Conservation (phyloP, 2,113 vertebrate genomes). For the Myanophis thanlyinensis region DNA sequence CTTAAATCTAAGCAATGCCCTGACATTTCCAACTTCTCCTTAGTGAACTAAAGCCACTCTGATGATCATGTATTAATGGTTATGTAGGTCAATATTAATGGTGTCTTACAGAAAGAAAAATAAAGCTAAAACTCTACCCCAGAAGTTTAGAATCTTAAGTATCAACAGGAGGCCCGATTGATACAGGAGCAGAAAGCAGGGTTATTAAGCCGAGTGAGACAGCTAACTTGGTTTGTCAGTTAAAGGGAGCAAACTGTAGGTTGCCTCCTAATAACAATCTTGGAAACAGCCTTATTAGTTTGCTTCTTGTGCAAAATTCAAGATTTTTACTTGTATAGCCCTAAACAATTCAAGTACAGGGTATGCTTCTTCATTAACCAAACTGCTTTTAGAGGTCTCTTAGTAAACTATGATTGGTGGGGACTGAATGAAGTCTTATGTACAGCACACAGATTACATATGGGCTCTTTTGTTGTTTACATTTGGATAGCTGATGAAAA, state of each 20-base stretch:
- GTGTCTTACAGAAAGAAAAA: neutral
- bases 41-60: neutral
- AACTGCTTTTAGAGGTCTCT: neutral
- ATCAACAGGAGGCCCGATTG: neutral
- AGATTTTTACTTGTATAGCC: neutral
- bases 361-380: neutral
- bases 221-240: neutral
- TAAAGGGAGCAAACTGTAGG: neutral
- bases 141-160: neutral
- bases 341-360: neutral
- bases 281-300: neutral
- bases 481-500: neutral
- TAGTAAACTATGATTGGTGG: neutral
- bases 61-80: neutral
- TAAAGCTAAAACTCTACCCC: neutral
- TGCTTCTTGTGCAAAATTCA: neutral
- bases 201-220: neutral
- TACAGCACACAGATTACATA: neutral
- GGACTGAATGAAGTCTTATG: neutral
- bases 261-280: neutral
- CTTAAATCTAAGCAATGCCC: neutral
- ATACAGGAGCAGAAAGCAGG: neutral
- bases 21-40: neutral
- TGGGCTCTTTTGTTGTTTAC: neutral
- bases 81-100: neutral